phyloP scores from a whole-genome alignment of 2,888 invertebrate species.

The Trisateles emortualis region DNA sequence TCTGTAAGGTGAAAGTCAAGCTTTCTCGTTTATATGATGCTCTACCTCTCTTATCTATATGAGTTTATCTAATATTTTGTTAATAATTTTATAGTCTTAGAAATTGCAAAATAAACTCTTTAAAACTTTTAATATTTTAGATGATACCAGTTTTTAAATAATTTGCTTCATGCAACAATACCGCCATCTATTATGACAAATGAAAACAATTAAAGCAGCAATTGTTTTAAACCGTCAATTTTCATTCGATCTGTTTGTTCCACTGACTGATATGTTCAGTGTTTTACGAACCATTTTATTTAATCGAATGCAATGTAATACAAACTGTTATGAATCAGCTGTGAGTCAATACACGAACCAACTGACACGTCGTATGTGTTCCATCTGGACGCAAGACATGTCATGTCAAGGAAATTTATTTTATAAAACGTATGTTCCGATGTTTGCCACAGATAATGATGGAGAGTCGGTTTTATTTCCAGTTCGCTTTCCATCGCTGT shows the following conservation, averaged over 20 bases:
- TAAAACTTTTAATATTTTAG: no score
- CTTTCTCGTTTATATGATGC: no score
- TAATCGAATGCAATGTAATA: slow-evolving; percentile 37
- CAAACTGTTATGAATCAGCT: slow-evolving; percentile 44
- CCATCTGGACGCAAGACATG: slow-evolving; percentile 15
- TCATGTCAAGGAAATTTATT: slow-evolving; percentile 33
- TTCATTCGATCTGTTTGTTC: slow-evolving; percentile 5
- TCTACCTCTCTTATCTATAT: no score
- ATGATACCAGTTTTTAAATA: no score
- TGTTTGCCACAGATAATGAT: neutral
- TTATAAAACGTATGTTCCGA: slow-evolving; percentile 26
- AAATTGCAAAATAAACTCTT: no score
- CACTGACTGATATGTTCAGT: slow-evolving; percentile 22
- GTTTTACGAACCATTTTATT: slow-evolving; percentile 41
- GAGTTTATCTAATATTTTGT: no score
- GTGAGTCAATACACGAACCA: slow-evolving; percentile 36
- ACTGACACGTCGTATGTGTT: no score
- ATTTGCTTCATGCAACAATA: no score
- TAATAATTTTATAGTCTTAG: no score
- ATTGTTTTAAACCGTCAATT: neutral
- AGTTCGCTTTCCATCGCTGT: slow-evolving; percentile 4
- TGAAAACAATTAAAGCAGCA: neutral
- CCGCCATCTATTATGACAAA: neutral
- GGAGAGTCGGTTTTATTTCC: slow-evolving; percentile 31
- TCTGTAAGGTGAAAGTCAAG: no score